Percentiles rank a stretch among this genome's conserved stretches.
These are phyloP conservation scores for Crotalus horridus DNA, from an alignment of 2,113 vertebrate species.

Conservation along the genomic window DNA sequence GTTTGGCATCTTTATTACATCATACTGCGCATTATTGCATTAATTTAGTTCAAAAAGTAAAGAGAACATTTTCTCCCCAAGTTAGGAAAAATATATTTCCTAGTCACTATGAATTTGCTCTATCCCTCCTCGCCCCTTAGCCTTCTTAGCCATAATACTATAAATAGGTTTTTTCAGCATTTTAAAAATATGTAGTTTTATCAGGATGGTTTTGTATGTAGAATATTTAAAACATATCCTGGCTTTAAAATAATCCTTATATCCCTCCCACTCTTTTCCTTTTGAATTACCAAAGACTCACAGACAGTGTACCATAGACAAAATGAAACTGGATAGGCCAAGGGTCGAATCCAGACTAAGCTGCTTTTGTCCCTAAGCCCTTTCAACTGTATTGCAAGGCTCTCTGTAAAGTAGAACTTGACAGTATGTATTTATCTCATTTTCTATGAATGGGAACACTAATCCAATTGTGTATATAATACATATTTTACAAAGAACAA, in stretches of 20 bases:
- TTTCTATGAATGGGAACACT: neutral
- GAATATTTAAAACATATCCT: neutral
- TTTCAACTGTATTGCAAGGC: neutral
- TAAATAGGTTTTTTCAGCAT: neutral
- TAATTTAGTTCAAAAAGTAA: neutral
- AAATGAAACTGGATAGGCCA: neutral
- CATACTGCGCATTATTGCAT: neutral
- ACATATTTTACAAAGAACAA: neutral
- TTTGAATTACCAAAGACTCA: neutral
- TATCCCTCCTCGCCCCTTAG: neutral
- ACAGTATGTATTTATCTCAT: neutral
- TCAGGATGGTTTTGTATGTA: neutral
- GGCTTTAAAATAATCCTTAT: neutral
- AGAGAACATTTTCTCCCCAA: neutral
- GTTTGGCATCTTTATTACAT: neutral
- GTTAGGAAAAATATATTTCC: neutral
- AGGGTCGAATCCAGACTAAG: neutral
- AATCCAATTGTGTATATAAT: neutral
- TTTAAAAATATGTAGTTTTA: neutral
- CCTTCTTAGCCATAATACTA: neutral
- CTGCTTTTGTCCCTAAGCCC: neutral
- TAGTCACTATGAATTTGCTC: neutral
- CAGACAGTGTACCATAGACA: neutral
- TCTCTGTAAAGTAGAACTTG: neutral
- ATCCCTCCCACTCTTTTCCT: neutral